phyloP scores from a whole-genome alignment of 1,140 invertebrate genomes.

The Sesamia nonagrioides region DNA sequence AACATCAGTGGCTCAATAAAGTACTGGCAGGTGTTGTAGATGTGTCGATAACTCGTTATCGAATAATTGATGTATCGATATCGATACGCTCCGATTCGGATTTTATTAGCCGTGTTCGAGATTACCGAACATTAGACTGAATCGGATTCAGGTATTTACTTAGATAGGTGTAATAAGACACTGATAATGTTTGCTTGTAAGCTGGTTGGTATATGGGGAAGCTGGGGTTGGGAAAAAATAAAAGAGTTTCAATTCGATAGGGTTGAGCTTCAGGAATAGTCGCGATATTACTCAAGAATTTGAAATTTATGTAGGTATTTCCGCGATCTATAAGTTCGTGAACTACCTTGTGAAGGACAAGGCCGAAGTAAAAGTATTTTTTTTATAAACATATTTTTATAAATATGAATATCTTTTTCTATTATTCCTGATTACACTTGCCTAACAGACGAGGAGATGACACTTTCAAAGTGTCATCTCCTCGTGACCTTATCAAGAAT shows the following conservation, averaged over 20 bases:
- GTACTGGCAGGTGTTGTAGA: constrained; percentile 61
- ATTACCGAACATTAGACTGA: constrained; percentile 39
- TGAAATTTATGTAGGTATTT: too few relatives aligned
- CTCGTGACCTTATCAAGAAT: too few relatives aligned
- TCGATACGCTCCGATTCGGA: constrained; percentile 53
- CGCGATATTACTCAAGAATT: too few relatives aligned
- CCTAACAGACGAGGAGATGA: too few relatives aligned
- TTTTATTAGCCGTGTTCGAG: constrained; percentile 46
- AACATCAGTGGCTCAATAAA: constrained; percentile 58
- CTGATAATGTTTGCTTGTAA: constrained; percentile 17
- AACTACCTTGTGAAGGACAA: too few relatives aligned
- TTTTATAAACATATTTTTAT: too few relatives aligned
- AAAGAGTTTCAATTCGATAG: not conserved
- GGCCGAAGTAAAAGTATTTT: too few relatives aligned
- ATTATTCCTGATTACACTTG: too few relatives aligned
- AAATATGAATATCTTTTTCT: too few relatives aligned
- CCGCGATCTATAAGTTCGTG: too few relatives aligned
- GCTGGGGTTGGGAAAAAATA: not conserved
- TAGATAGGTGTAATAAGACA: constrained; percentile 30
- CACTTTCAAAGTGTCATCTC: too few relatives aligned
- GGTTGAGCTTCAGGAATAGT: not conserved
- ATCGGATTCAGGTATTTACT: constrained; percentile 31
- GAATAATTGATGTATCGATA: constrained; percentile 56
- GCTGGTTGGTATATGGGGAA: not conserved
- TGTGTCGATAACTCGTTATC: constrained; percentile 64